phyloP scores from a whole-genome alignment of 2,888 invertebrate species.

The Sesia bembeciformis region DNA sequence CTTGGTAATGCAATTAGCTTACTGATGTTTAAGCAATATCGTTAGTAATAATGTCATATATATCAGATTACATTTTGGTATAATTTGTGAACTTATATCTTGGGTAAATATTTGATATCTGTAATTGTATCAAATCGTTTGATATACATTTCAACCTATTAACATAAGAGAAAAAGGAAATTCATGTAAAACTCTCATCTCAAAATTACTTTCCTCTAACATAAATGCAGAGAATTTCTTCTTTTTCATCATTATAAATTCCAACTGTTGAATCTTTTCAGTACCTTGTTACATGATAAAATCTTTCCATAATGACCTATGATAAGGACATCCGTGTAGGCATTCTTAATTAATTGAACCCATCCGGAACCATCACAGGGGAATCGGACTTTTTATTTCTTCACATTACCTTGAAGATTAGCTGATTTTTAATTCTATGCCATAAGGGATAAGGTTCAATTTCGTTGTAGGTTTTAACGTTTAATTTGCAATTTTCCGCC shows the following conservation, averaged over 20 bases:
- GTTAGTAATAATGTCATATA: too few relatives aligned
- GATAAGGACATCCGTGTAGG: constrained; percentile 39
- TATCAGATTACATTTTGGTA: too few relatives aligned
- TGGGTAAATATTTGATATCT: too few relatives aligned
- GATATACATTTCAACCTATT: too few relatives aligned
- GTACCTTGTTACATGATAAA: not conserved
- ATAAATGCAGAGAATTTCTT: too few relatives aligned
- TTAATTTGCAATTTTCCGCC: constrained; percentile 70
- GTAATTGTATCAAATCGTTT: too few relatives aligned
- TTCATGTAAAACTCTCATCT: too few relatives aligned
- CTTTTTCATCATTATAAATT: not conserved
- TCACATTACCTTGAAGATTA: constrained; percentile 10
- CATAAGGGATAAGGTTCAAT: constrained; percentile 7
- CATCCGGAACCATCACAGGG: constrained; percentile 42
- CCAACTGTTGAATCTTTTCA: not conserved
- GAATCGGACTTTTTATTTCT: constrained; percentile 58
- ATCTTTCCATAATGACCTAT: constrained; percentile 19
- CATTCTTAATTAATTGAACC: constrained; percentile 60
- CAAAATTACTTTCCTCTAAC: too few relatives aligned
- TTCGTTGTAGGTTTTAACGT: constrained; percentile 15
- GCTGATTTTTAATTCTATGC: constrained; percentile 17
- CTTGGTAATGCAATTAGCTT: too few relatives aligned
- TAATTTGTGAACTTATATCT: too few relatives aligned
- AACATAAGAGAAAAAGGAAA: too few relatives aligned
- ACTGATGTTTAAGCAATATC: too few relatives aligned